Base-by-base conservation (phyloP, 2,797 vertebrate genomes). In the Pipistrellus nathusii region DNA sequence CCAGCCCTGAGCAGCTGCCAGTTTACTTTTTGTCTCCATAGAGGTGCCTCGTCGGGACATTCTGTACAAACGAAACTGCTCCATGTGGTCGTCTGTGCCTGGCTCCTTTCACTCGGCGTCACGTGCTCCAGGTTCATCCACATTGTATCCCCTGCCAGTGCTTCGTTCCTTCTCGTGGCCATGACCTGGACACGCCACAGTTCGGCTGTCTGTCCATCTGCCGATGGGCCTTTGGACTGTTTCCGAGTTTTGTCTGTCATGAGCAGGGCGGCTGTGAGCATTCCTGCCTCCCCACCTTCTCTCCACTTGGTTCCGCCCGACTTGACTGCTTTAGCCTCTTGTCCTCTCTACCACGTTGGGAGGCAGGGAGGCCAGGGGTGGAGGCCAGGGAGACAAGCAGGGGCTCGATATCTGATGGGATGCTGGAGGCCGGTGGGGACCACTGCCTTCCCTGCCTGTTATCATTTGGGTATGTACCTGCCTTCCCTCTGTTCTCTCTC, bases 161-260 rank as follows among this genome's bases (percentile, higher is more conserved):
- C 53, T 32, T 3, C 27, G 9, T 32, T 53, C 87, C 57, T 68
- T 17, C 2, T 15, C 12, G 2, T 0, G 8, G 41, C 46, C 13
- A 0, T 3, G 6, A 0, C 0, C 0, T 3, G 51, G 20, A 5
- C 0, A 0, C 0, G 51, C 10, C 27, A 0, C 13, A 8, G 21
- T 38, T 17, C 3, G 3, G 8, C 66, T 3, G 10, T 11, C 53
- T 3, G 5, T 8, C 14, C 6, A 0, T 30, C 77, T 46, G 8
- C 1, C 0, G 3, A 8, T 15, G 46, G 62, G 1, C 12, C 1
- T 13, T 1, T 2, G 44, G 57, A 32, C 7, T n/a, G n/a, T n/a
- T 46, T 41, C 44, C 10, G 0, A 1, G 38, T 13, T 62, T 8
- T 15, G 35, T 71, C 41, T 17, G 0, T 8, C 2, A 13, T 11